Percentiles rank a stretch among this genome's conserved stretches.
These are phyloP conservation scores for Brachynemurus nebulosus DNA, from an alignment of 2,888 invertebrate species.

Conservation along the genomic window DNA sequence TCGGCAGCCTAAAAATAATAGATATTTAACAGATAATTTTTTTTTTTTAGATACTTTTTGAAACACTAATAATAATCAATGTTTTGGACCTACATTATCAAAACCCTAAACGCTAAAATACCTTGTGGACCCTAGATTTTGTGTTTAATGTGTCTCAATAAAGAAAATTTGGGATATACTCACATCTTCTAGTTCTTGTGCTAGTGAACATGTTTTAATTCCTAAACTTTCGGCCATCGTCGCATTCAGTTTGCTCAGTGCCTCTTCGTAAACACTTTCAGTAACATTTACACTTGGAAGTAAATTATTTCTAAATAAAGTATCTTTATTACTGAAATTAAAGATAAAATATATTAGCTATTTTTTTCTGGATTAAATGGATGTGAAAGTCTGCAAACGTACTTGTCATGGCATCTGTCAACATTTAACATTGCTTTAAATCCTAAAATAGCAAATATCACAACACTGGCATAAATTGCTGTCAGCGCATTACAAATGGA, in stretches of 20 bases:
- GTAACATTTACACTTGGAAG: conserved; percentile 34
- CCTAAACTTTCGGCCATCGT: conserved; percentile 32
- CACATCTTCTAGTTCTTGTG: conserved; percentile 62
- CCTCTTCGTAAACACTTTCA: conserved; percentile 39
- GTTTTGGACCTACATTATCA: too few species aligned
- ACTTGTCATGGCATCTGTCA: conserved; percentile 65
- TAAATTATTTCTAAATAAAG: conserved; percentile 28
- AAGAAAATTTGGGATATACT: conserved; percentile 18
- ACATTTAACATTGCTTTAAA: conserved; percentile 90
- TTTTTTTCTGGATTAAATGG: too few species aligned
- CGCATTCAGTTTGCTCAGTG: conserved; percentile 30
- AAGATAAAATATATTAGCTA: too few species aligned
- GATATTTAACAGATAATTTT: too few species aligned
- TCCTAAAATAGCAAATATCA: conserved; percentile 89
- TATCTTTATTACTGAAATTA: conserved; percentile 35
- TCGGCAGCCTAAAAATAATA: conserved; percentile 64
- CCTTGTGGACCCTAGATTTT: too few species aligned
- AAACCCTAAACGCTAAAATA: too few species aligned
- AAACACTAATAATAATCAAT: too few species aligned
- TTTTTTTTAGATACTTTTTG: too few species aligned
- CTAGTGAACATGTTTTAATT: conserved; percentile 53
- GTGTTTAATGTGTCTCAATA: neutral
- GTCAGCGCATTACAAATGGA: conserved; percentile 88
- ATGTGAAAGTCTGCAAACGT: conserved; percentile 25
- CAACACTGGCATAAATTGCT: conserved; percentile 87